Conservation (phyloP, 2,113 vertebrate genomes). For the Psilopsiagon aymara region DNA sequence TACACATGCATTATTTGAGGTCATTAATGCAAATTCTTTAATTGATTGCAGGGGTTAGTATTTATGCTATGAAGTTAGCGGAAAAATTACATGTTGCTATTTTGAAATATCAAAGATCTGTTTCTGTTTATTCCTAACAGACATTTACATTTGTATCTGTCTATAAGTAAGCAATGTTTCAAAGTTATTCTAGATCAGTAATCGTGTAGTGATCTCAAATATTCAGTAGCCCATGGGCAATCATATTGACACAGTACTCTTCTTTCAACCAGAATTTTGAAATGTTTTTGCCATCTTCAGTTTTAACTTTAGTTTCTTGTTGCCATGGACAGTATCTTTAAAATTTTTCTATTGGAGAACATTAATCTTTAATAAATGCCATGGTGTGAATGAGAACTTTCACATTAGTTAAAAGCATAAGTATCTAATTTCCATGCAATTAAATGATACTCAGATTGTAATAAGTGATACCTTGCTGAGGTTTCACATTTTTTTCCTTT, state of each 20-base stretch:
- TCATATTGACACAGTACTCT: not conserved
- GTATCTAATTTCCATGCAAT: not conserved
- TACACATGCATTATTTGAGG: not conserved
- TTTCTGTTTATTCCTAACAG: not conserved
- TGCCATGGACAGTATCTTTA: not conserved
- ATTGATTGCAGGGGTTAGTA: not conserved
- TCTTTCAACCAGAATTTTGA: not conserved
- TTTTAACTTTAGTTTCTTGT: not conserved
- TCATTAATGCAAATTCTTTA: not conserved
- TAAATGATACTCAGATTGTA: not conserved
- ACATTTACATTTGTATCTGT: not conserved
- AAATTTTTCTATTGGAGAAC: not conserved
- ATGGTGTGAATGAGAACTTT: not conserved
- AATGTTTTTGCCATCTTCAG: not conserved
- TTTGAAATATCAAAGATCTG: not conserved
- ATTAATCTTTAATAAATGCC: not conserved
- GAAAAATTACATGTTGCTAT: not conserved
- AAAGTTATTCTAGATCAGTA: not conserved
- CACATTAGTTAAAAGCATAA: not conserved
- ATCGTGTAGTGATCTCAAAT: not conserved
- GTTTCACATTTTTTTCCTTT: not conserved
- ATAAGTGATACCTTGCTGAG: not conserved
- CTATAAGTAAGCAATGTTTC: not conserved
- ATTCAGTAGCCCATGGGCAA: not conserved
- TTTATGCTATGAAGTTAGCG: slow-evolving; percentile 7